phyloP scores from a whole-genome alignment of 1,140 invertebrate genomes.

The Elymnias hypermnestra region DNA sequence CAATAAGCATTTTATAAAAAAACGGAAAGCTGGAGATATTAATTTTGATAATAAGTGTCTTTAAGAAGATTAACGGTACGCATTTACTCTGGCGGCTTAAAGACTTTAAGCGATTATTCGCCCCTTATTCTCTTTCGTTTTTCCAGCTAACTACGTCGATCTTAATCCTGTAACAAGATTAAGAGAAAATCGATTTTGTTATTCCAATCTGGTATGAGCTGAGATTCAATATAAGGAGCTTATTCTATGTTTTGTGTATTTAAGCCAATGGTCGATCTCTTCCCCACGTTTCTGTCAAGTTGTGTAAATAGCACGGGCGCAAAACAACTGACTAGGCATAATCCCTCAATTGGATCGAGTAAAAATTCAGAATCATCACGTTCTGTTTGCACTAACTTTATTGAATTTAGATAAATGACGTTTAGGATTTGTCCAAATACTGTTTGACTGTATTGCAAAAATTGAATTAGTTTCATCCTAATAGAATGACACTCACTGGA shows the following conservation, averaged over 20 bases:
- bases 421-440: neutral
- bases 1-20: constrained; percentile 9
- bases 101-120: constrained; percentile 33
- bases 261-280: constrained; percentile 39
- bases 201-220: constrained; percentile 34
- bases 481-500: no score
- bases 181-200: constrained; percentile 46
- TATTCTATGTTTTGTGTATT: constrained; percentile 40
- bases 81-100: constrained; percentile 24
- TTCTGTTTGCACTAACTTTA: constrained; percentile 1
- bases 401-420: neutral
- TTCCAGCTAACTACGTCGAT: constrained; percentile 38
- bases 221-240: constrained; percentile 45
- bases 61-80: constrained; percentile 29
- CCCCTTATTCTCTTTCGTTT: constrained; percentile 40
- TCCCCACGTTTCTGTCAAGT: constrained; percentile 31
- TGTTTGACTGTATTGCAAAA: no score
- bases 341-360: constrained; percentile 1
- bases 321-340: constrained; percentile 2
- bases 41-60: constrained; percentile 33
- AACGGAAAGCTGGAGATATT: constrained; percentile 5
- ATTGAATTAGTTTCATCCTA: no score
- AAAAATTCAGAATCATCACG: constrained; percentile 8
- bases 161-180: constrained; percentile 46
- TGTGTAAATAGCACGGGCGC: constrained; percentile 11